Evolutionary conservation across 2,113 vertebrate species (phyloP).

Genomic region (Diadophis punctatus): DNA sequence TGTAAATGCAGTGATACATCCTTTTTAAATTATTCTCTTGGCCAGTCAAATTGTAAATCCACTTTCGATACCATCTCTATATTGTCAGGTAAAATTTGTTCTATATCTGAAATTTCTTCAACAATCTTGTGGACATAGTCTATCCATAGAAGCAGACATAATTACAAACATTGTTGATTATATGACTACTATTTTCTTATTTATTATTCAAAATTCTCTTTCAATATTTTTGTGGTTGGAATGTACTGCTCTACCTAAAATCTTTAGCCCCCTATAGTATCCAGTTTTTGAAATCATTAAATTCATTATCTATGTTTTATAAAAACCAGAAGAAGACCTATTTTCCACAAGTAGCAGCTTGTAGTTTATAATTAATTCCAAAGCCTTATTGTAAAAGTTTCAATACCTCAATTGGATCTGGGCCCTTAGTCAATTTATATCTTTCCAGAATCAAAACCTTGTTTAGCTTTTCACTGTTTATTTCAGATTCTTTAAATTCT

Average conservation of each 20-base stretch:
- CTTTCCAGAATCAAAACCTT: not conserved
- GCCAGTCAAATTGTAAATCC: not conserved
- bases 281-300: not conserved
- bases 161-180: not conserved
- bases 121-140: not conserved
- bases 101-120: not conserved
- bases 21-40: not conserved
- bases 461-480: not conserved
- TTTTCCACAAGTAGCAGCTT: not conserved
- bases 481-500: not conserved
- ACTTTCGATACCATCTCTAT: not conserved
- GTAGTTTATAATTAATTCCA: not conserved
- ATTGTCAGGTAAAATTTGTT: not conserved
- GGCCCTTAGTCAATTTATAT: not conserved
- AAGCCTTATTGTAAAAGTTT: not conserved
- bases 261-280: not conserved
- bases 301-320: not conserved
- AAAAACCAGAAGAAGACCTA: not conserved
- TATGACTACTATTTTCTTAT: not conserved
- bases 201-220: not conserved
- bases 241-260: not conserved
- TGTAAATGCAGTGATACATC: not conserved
- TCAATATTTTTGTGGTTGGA: not conserved
- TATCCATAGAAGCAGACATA: not conserved
- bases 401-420: not conserved